Base-by-base conservation (phyloP, 1,140 invertebrate genomes). In the Trialeurodes vaporariorum region DNA sequence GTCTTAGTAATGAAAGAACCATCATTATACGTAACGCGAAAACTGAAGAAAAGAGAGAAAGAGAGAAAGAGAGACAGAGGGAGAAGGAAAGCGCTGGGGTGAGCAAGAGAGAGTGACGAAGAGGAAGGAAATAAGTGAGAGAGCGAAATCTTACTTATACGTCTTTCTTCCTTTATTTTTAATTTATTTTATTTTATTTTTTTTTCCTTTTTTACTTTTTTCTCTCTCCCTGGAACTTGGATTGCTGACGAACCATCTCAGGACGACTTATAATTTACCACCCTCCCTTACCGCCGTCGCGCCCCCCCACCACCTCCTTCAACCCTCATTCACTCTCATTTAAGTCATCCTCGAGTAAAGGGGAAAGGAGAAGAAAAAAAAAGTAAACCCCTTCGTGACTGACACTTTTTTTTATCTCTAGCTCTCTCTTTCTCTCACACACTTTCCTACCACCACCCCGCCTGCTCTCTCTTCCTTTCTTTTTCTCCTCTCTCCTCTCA, bases 141-240 rank as follows among this genome's bases (percentile, higher is more conserved):
- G 34, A 49, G 34, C 17, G 5, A 9, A 49, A 49, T 49, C 34
- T 49, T 49, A 49, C 34, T 49, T 49, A 5, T 49, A 17, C 34
- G 34, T 49, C 34, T 49, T 49, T 49, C 34, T 49, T 49, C 34
- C 34, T 49, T 49, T 49, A 49, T 49, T 49, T 49, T 49, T 49
- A 49, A 49, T 49, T 49, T 49, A 49, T 49, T 49, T 49, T 49
- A 49, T 17, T 49, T 49, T 49, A 9, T 49, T 49, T 9, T 17
- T 49, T 49, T 49, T 49, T 49, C 5, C 17, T 49, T 49, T 49
- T n/a, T n/a, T n/a, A n/a, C n/a, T n/a, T n/a, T n/a, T n/a, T n/a
- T n/a, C n/a, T n/a, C n/a, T n/a, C n/a, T 49, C 34, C 5, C 5
- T 49, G 34, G 5, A 49, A 49, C 34, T 49, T 17, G 34, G 34